Evolutionary conservation across 2,888 invertebrate species (phyloP).

Genomic region (Crepidodera aurea): DNA sequence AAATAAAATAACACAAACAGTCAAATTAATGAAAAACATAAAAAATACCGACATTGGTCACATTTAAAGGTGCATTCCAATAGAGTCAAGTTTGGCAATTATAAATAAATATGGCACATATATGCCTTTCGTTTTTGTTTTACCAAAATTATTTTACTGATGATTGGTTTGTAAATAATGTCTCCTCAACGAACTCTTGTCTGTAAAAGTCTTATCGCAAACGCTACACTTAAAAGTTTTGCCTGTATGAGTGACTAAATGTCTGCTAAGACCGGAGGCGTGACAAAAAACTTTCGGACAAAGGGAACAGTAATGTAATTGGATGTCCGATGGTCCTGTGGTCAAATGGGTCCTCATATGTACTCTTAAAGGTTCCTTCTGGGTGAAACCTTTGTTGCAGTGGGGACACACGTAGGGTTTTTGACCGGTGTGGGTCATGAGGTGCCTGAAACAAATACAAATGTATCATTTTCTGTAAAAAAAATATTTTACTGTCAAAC

Average conservation of each 20-base stretch:
- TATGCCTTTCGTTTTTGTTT: no score
- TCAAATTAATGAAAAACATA: no score
- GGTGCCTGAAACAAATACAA: slow-evolving; percentile 60
- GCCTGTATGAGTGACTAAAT: slow-evolving; percentile 72
- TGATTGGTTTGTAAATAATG: slow-evolving; percentile 64
- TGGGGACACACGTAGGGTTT: slow-evolving; percentile 73
- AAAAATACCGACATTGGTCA: no score
- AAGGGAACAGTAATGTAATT: slow-evolving; percentile 72
- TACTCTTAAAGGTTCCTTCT: slow-evolving; percentile 71
- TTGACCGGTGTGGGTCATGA: slow-evolving; percentile 67
- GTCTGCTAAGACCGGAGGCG: slow-evolving; percentile 73
- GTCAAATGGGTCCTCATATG: slow-evolving; percentile 70
- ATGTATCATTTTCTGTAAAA: no score
- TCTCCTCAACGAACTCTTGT: slow-evolving; percentile 75
- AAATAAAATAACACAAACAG: no score
- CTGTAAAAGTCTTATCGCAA: slow-evolving; percentile 74
- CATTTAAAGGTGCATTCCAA: no score
- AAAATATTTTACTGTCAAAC: background rate
- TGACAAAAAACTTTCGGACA: slow-evolving; percentile 71
- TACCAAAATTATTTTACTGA: slow-evolving; percentile 47
- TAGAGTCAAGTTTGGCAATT: no score
- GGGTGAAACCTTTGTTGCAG: slow-evolving; percentile 75
- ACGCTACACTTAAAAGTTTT: slow-evolving; percentile 70
- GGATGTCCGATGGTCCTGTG: slow-evolving; percentile 62
- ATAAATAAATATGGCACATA: no score